A percentile compares a stretch with the other conserved stretches of the same genome.
phyloP scores from a whole-genome alignment of 2,888 invertebrate species.

The Andrena minutula region DNA sequence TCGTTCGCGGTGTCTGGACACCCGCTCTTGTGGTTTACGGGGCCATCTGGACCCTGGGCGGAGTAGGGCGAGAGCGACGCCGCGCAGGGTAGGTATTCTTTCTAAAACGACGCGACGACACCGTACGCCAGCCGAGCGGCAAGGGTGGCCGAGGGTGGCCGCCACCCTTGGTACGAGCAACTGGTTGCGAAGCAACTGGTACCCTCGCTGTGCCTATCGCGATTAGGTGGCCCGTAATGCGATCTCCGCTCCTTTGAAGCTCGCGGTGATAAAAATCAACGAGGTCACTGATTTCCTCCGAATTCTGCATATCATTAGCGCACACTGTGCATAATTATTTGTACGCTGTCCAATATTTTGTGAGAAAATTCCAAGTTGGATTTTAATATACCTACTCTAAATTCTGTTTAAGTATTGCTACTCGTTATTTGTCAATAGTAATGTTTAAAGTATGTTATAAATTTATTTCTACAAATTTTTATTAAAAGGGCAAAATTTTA shows the following conservation, averaged over 20 bases:
- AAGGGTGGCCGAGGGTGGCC: conserved; percentile 13
- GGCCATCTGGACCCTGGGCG: neutral
- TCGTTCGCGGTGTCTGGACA: conserved; percentile 42
- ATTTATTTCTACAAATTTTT: too few relatives aligned
- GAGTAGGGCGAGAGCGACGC: neutral
- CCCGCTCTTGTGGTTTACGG: conserved; percentile 12
- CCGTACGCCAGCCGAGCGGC: neutral
- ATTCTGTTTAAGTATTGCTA: too few relatives aligned
- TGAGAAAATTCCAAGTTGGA: too few relatives aligned
- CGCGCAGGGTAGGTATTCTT: conserved; percentile 14
- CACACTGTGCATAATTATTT: too few relatives aligned
- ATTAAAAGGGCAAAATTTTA: too few relatives aligned
- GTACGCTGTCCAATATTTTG: too few relatives aligned
- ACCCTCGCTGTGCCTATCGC: conserved; percentile 42
- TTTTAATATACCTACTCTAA: too few relatives aligned
- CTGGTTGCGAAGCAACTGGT: conserved; percentile 81
- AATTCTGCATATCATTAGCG: too few relatives aligned
- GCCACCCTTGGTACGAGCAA: conserved; percentile 68
- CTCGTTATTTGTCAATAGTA: too few relatives aligned
- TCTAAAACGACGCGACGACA: conserved; percentile 14
- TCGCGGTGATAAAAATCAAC: neutral
- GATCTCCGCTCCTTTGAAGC: conserved; percentile 26
- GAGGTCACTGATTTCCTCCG: too few relatives aligned
- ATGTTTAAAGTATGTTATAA: too few relatives aligned
- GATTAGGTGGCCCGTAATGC: conserved; percentile 32